Evolutionary conservation across 2,113 vertebrate genomes (phyloP), one percentile per base, ranked within the genome.

Genomic region (Reinhardtius hippoglossoides): DNA sequence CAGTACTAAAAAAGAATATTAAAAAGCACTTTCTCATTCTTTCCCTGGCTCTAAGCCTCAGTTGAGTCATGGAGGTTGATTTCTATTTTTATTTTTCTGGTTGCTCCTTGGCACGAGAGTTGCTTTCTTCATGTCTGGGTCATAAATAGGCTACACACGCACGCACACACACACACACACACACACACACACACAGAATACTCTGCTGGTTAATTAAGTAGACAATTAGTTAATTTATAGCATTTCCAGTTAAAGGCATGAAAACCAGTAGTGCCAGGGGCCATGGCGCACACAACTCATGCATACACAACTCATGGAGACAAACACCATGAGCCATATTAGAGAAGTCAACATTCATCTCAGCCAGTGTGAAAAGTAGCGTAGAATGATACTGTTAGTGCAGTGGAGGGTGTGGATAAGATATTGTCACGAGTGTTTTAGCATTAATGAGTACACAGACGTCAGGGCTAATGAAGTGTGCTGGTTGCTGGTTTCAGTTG

Each of bases 211-310:
- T 79, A 82, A 87, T 86, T 88, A 77, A 71, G 37, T 9, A 8
- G 71, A 74, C 79, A 86, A 89, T 91, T 55, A 78, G 74, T 75
- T 85, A 18, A 75, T 74, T 90, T 89, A 66, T 74, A 54, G 20
- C 50, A 18, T 50, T 83, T 87, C 61, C 80, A 72, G 76, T 84
- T 62, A 76, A 27, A 60, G 59, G 31, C 61, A 67, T 71, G 13
- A 77, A 75, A 70, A 76, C 61, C 35, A 65, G 71, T 20, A 66
- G 23, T 57, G 74, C 73, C 82, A 64, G n/a, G 35, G 84, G 77
- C 78, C 46, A 46, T 60, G 26, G 56, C 48, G 46, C 35, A 3
- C 23, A 42, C 52, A 42, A 52, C 52, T 26, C 57, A 61, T 18
- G 3, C 26, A 27, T 27, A 3, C 21, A 42, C 52, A 42, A 50